A percentile compares a stretch with the other conserved stretches of the same genome.
Conservation (phyloP, 2,113 vertebrate species). For the Ginglymostoma cirratum region DNA sequence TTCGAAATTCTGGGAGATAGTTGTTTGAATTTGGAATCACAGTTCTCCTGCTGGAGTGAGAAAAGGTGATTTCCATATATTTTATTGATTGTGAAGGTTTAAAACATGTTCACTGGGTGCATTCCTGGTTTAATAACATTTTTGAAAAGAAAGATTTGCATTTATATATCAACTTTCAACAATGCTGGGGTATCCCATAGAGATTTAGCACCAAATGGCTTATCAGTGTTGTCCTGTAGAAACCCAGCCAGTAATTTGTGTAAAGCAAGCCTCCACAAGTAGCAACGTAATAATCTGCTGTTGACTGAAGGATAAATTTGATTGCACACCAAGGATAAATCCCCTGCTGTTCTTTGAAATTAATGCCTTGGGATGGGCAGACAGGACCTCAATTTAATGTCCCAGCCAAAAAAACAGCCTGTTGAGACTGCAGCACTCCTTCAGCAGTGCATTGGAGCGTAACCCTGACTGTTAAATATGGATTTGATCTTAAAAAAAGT, state of each 20-base stretch:
- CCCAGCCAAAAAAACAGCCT: not conserved
- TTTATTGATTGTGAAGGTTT: not conserved
- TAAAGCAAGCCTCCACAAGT: too few relatives aligned
- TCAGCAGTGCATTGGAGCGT: too few relatives aligned
- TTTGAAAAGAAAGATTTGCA: not conserved
- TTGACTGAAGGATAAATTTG: too few relatives aligned
- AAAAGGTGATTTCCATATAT: not conserved
- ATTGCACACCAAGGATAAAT: too few relatives aligned
- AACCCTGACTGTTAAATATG: not conserved
- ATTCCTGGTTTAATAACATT: not conserved
- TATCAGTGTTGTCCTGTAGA: not conserved
- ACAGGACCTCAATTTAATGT: not conserved
- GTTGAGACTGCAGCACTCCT: not conserved
- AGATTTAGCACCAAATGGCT: not conserved
- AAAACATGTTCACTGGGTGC: not conserved
- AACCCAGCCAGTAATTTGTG: too few relatives aligned
- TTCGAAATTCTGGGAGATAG: not conserved
- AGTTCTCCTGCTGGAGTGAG: not conserved
- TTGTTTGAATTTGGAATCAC: not conserved
- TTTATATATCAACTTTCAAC: not conserved
- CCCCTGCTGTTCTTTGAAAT: too few relatives aligned
- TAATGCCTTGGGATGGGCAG: too few relatives aligned
- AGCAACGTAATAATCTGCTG: too few relatives aligned
- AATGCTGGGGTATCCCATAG: not conserved
- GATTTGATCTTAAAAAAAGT: not conserved